Base-by-base conservation (phyloP, 1,140 invertebrate genomes). In the Bombus vancouverensis region DNA sequence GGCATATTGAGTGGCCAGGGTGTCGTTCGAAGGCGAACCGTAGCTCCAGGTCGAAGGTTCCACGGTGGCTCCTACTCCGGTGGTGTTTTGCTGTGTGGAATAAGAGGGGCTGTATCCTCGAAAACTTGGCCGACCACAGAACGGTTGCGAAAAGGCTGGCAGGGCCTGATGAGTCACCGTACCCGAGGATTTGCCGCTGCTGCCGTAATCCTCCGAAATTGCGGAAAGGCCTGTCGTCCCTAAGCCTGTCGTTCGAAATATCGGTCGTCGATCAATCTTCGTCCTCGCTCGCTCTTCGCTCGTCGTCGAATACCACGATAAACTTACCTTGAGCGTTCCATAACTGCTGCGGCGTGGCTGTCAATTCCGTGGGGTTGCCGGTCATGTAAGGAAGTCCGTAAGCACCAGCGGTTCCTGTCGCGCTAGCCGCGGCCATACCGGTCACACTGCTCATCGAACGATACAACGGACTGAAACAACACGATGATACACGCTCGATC, bases 81-180 rank as follows among this genome's bases (percentile, higher is more conserved):
- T 73, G 1, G 65, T 87, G 28, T 81, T 83, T 42, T 90, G 92
- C 62, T 93, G 94, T 9, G 92, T 88, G 9, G 91, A 22, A 22
- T 94, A 94, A 0, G 93, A 86, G 39, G 94, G 93, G 66, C 92
- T 93, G 78, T 93, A 95, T 8, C 88, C 90, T 12, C 93, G 91
- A 12, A 92, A 92, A 66, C 82, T 89, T 0, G 88, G 13, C 5
- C 91, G 90, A 15, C 86, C 87, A 1, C 90, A 87, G 42, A 93
- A 95, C 28, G 92, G 93, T 87, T 92, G 93, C 12, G 93, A 93
- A 59, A 95, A 95, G 0, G 91, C 93, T 0, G 94, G 94, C 66
- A 95, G 53, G 1, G 87, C 89, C 79, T 94, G 94, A 75, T 94
- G 93, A 44, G 87, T 88, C 28, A 91, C 92, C 18, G 91, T 81